These are phyloP conservation scores for Oligia strigilis DNA, from an alignment of 2,888 invertebrate species.

Conservation along the genomic window DNA sequence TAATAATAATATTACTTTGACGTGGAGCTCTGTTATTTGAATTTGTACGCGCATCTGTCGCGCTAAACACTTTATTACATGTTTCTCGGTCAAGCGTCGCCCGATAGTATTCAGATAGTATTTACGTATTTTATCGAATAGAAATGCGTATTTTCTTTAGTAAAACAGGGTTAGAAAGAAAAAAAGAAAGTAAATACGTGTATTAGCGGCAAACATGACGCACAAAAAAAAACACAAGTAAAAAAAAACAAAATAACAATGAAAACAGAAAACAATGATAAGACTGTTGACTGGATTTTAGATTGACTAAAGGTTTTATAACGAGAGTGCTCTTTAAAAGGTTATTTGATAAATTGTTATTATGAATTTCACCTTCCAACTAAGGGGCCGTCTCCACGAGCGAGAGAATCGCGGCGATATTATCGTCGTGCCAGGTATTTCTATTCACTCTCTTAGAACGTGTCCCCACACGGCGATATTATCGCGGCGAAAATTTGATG, in stretches of 20 bases:
- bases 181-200: no score
- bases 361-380: not conserved
- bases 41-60: slow-evolving; percentile 53
- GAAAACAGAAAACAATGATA: not conserved
- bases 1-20: no score
- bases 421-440: no score
- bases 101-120: slow-evolving; percentile 21
- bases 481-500: no score
- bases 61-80: slow-evolving; percentile 49
- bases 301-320: not conserved
- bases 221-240: no score
- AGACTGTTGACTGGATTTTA: not conserved
- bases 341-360: not conserved
- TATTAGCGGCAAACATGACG: no score
- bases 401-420: no score
- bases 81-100: slow-evolving; percentile 26
- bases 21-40: slow-evolving; percentile 43
- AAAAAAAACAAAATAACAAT: no score
- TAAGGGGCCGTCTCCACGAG: no score
- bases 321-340: not conserved
- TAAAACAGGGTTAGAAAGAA: not conserved
- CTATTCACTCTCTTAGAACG: no score
- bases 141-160: not conserved
- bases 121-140: slow-evolving; percentile 9
- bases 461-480: no score